Evolutionary conservation across 1,140 invertebrate genomes (phyloP).

Genomic region (Bombus confusus): DNA sequence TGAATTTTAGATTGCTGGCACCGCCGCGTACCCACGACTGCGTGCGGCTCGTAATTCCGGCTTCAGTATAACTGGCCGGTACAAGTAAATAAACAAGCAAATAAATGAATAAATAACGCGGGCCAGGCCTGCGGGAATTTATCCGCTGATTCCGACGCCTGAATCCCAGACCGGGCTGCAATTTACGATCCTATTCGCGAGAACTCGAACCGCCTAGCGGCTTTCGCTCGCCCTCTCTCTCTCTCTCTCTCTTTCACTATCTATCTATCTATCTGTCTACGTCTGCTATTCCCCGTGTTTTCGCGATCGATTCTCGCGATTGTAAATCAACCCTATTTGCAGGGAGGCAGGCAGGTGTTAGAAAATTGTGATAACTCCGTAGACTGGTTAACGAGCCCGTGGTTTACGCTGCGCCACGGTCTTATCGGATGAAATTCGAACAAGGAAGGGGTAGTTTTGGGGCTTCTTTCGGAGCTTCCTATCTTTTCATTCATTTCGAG

Average conservation of each 20-base stretch:
- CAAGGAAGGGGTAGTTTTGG: neutral
- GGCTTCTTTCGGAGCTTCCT: too few relatives aligned
- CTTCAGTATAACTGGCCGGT: neutral
- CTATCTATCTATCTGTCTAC: neutral
- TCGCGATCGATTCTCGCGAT: slow-evolving; percentile 21
- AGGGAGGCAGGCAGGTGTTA: neutral
- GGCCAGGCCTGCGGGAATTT: slow-evolving; percentile 39
- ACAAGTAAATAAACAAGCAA: slow-evolving; percentile 63
- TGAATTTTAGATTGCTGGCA: slow-evolving; percentile 63
- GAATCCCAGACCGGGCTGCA: slow-evolving; percentile 24
- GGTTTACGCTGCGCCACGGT: neutral
- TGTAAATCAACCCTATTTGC: slow-evolving; percentile 16
- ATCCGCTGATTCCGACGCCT: slow-evolving; percentile 49
- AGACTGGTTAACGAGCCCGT: slow-evolving; percentile 3
- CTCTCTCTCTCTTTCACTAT: neutral
- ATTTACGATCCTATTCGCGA: slow-evolving; percentile 32
- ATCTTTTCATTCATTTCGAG: neutral
- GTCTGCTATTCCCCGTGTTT: neutral
- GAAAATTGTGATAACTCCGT: slow-evolving; percentile 39
- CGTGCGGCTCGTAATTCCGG: slow-evolving; percentile 44
- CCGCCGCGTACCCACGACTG: slow-evolving; percentile 43
- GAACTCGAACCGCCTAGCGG: neutral
- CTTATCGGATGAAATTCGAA: neutral
- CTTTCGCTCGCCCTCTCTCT: neutral
- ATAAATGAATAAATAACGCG: slow-evolving; percentile 63